phyloP scores from a whole-genome alignment of 2,797 vertebrate species.

The Pseudopleuronectes americanus region DNA sequence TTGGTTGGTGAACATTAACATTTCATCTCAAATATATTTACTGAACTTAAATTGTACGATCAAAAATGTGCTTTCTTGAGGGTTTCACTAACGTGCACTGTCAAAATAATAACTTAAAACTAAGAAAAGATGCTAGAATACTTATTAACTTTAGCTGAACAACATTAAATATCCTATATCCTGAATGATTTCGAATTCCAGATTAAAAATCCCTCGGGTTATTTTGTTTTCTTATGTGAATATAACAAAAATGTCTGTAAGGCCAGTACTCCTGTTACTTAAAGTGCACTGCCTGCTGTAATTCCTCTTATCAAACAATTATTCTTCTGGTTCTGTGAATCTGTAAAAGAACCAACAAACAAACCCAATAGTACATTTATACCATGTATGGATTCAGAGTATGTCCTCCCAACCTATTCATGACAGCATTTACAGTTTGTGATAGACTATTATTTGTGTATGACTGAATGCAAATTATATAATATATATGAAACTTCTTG shows the following conservation, averaged over 20 bases:
- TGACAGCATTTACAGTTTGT: slow-evolving; percentile 58
- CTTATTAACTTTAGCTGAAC: too few species aligned
- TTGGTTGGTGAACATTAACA: too few species aligned
- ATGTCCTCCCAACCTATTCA: slow-evolving; percentile 44
- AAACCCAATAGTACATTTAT: slow-evolving; percentile 36
- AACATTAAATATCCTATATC: too few species aligned
- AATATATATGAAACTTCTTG: slow-evolving; percentile 54
- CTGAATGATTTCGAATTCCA: too few species aligned
- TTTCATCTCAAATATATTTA: background rate
- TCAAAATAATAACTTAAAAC: too few species aligned
- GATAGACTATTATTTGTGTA: slow-evolving; percentile 56
- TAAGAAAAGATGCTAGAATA: too few species aligned
- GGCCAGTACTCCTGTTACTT: too few species aligned
- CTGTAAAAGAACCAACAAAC: slow-evolving; percentile 40
- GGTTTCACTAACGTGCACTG: background rate
- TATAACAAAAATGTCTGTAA: too few species aligned
- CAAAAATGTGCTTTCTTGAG: background rate
- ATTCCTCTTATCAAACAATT: too few species aligned
- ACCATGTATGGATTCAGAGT: background rate
- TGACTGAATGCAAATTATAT: slow-evolving; percentile 60
- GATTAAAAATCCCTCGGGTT: too few species aligned
- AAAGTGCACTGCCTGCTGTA: too few species aligned
- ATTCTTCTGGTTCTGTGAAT: background rate
- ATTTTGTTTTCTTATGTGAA: too few species aligned
- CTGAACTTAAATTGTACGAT: background rate